Evolutionary conservation across 2,888 invertebrate species (phyloP), one percentile per base, ranked within the genome.

Genomic region (Vanessa cardui): DNA sequence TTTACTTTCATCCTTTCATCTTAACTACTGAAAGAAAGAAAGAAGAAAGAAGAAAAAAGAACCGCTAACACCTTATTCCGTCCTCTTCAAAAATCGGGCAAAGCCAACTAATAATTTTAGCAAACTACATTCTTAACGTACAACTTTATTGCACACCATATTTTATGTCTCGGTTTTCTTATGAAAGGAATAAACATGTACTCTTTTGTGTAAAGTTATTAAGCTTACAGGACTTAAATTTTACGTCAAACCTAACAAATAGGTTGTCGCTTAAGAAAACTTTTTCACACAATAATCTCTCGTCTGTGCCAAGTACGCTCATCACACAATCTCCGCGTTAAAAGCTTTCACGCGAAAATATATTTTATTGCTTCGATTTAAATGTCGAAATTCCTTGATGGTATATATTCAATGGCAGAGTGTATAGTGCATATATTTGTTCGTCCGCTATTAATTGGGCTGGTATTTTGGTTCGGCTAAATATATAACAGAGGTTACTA

Each of bases 391-490:
- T 71, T 12, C 59, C 45, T 56, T 62, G 20, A 61, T 60, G 62
- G 62, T 56, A 62, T 61, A 58, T 49, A 39, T 54, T 63, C 47
- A 67, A 70, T 71, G 64, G 64, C 58, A 58, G 62, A 62, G 52
- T 70, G 60, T 45, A 50, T 49, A 59, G 39, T 56, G 65, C 62
- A 60, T 8, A 63, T 60, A 75, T 77, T 73, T 79, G 80, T 80
- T 78, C 70, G 70, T 74, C 73, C 75, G 47, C 80, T 84, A 87
- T 87, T 87, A 86, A 88, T 87, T 84, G 84, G 80, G 73, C 69
- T 66, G 70, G 78, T 89, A 89, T 88, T 88, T 87, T 78, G 72
- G 87, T 82, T 72, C 68, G 58, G 76, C 84, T 88, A 86, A 79
- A 83, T 84, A 81, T 82, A 79, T 73, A 64, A 56, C 73, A 77